Evolutionary conservation across 1,140 invertebrate species (phyloP), one percentile per base, ranked within the genome.

Genomic region (Babylonia areolata): DNA sequence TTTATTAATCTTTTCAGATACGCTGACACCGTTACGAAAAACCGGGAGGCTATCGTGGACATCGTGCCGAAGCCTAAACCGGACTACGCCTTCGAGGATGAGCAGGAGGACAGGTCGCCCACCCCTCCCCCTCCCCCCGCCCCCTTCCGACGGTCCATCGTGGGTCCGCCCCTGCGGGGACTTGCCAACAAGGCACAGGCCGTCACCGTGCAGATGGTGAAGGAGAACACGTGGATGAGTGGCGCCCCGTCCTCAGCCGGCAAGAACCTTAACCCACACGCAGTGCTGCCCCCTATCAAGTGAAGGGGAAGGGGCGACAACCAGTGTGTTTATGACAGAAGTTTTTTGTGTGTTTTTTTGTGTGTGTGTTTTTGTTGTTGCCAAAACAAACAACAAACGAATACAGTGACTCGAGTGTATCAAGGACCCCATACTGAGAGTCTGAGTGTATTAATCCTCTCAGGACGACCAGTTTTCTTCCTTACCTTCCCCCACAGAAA

Each of bases 211-310:
- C 42, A 77, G 71, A 86, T 86, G 85, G 80, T 86, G 6, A 86
- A 86, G 69, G 85, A 86, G 71, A 77, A 82, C 17, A 39, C 80
- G 12, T 86, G 85, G 85, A 77, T 86, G 69, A 77, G 77, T 33
- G 58, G 46, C 6, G 40, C 40, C 1, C 78, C 81, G 23, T 42
- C 84, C 11, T 77, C 90, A 17, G 84, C 86, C 0, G 85, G 88
- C 6, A 90, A 91, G 71, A 93, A 93, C 86, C 89, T 89, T 58
- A 91, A 90, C 33, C 91, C 92, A 71, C 91, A 92, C 86, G 51
- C 86, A 23, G 51, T 92, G 17, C 84, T 89, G 46, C 91, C 91
- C 40, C 87, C 81, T n/a, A 79, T 84, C 17, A 78, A 87, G 20
- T 85, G 33, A 64, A 42, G 37, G 33, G 37, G 73, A 75, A 11